Base-by-base conservation (phyloP, 1,140 invertebrate species). In the Meloidogyne exigua region DNA sequence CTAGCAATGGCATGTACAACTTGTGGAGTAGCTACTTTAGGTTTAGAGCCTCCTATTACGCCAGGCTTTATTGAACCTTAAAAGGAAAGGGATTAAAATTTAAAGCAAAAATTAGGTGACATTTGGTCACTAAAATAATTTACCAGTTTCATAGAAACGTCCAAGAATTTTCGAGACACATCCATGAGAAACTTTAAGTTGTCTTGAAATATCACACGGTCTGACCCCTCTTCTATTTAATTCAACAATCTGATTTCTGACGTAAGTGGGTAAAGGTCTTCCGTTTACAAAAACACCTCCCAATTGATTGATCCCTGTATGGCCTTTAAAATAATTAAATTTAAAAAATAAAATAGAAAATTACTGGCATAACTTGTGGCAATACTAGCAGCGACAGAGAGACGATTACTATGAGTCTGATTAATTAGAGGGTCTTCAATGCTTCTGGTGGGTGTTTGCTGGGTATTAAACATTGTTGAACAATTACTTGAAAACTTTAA, bases 1-100 rank as follows among this genome's bases (percentile, higher is more conserved):
- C 94, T 93, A 1, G 95, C 94, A 80, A 99, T 99, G 63, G 95
- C 95, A 87, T 98, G 94, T 32, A 99, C 96, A 13, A 99, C 96
- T 66, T 94, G 93, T 0, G 95, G 95, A 0, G 96, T 99, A 3
- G 96, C 96, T 36, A 99, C 96, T 89, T 99, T 99, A 11, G 96
- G 96, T 89, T 99, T 99, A 32, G 94, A 96, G 21, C 96, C 96
- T 2, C 96, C 96, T 85, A 99, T 99, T 44, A 99, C 95, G 15
- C 72, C 72, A 28, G 72, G 72, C 2, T 73, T 73, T 36, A 73
- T 62, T 15, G 72, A 73, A 9, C 96, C 96, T 10, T 68, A 71
- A 87, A 49, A 39, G 28, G 62, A n/a, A 18, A 5, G 10, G 2
- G 26, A 32, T 12, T 63, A 63, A 11, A 32, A 26, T 13, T 21